Conservation (phyloP, 2,797 vertebrate species). For the Ptychadena robeensis region DNA sequence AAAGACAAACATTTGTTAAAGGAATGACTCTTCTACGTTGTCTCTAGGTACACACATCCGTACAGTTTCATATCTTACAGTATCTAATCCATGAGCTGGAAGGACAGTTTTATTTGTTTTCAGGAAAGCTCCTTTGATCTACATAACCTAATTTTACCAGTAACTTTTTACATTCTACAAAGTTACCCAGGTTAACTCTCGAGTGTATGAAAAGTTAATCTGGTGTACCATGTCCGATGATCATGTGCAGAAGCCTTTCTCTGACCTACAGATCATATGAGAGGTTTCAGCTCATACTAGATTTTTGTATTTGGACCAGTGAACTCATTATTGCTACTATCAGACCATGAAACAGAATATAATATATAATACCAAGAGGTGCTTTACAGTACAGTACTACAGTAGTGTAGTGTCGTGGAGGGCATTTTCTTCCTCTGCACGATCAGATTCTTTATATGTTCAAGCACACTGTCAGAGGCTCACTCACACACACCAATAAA, state of each 20-base stretch:
- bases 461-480: too few relatives aligned
- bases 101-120: neutral
- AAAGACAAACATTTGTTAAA: too few relatives aligned
- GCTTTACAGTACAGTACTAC: neutral
- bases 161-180: neutral
- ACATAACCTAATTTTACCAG: too few relatives aligned
- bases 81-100: neutral
- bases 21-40: neutral
- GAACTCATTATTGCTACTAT: neutral
- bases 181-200: neutral
- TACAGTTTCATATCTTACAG: neutral
- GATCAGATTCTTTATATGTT: too few relatives aligned
- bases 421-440: too few relatives aligned
- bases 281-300: neutral
- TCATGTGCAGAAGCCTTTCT: neutral
- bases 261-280: neutral
- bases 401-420: too few relatives aligned
- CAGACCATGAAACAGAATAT: neutral
- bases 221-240: neutral
- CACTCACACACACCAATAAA: too few relatives aligned
- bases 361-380: neutral
- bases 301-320: neutral
- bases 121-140: neutral
- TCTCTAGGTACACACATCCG: neutral
- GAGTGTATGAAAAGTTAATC: neutral